Evolutionary conservation across 37 sponge, comb jelly and placozoan genomes (phyloP).

Genomic region (Chondrilla cf. caribensis): DNA sequence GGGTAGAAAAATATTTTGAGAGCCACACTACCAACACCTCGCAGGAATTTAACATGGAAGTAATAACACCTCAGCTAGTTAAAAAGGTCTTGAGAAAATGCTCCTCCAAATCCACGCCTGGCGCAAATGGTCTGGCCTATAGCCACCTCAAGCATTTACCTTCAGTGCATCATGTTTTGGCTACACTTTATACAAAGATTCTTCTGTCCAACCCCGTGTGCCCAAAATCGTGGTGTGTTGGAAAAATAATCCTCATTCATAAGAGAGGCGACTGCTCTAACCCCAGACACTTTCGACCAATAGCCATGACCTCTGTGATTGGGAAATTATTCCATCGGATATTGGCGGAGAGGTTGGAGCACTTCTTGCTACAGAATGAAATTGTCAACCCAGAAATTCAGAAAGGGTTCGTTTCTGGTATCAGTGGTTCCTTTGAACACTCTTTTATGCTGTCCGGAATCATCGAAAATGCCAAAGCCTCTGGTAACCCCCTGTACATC

Average conservation of each 20-base stretch:
- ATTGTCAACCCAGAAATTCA: background rate
- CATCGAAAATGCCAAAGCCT: background rate
- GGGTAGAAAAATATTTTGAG: too few species aligned
- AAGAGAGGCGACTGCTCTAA: background rate
- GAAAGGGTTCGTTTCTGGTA: conserved; percentile 13
- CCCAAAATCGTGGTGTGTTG: conserved; percentile 4
- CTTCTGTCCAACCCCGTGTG: background rate
- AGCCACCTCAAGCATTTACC: background rate
- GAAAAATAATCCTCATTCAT: conserved; percentile 7
- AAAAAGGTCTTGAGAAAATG: background rate
- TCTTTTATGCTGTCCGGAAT: background rate
- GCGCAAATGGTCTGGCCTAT: background rate
- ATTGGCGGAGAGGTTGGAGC: background rate
- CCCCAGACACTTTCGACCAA: conserved; percentile 17
- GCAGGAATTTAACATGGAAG: too few species aligned
- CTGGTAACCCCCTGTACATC: background rate
- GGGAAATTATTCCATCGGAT: conserved; percentile 31
- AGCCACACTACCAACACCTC: too few species aligned
- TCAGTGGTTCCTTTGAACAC: background rate
- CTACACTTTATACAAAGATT: background rate
- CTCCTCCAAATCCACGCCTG: background rate
- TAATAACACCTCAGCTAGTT: too few species aligned
- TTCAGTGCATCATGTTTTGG: background rate
- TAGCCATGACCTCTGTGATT: conserved; percentile 13
- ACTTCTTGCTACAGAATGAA: background rate